These are phyloP conservation scores for Polymixis lichenea DNA, from an alignment of 2,888 invertebrate species.

Conservation along the genomic window DNA sequence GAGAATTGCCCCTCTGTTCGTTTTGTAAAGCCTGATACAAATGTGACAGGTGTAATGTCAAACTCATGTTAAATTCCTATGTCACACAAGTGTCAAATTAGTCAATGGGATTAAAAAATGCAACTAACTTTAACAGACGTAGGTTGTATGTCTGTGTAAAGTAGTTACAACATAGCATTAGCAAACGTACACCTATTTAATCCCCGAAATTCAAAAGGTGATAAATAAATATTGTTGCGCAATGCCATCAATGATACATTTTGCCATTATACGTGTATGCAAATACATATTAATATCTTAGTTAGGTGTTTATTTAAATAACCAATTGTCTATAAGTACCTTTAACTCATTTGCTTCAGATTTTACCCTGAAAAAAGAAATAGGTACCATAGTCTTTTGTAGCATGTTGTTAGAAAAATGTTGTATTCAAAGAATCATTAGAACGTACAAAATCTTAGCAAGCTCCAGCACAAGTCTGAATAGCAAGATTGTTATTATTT, in stretches of 20 bases:
- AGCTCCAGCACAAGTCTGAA: conserved; percentile 47
- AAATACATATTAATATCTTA: not conserved
- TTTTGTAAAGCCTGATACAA: no score
- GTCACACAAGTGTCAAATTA: no score
- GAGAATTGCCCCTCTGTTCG: no score
- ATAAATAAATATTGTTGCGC: not conserved
- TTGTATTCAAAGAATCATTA: conserved; percentile 17
- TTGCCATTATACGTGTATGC: not conserved
- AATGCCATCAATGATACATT: not conserved
- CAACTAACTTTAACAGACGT: not conserved
- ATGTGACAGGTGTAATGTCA: no score
- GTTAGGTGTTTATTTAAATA: not conserved
- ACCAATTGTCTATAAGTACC: not conserved
- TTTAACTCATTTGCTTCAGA: not conserved
- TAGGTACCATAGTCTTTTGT: not conserved
- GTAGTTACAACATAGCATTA: not conserved
- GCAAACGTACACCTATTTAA: not conserved
- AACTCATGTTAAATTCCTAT: no score
- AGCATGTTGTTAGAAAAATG: not conserved
- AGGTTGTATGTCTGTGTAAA: not conserved
- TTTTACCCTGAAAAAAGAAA: conserved; percentile 4
- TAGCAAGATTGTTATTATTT: conserved; percentile 46
- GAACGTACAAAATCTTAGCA: conserved; percentile 37
- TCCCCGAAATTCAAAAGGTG: not conserved
- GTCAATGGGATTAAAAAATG: no score